Evolutionary conservation across 2,888 invertebrate genomes (phyloP).

Genomic region (Gryllus longicercus): DNA sequence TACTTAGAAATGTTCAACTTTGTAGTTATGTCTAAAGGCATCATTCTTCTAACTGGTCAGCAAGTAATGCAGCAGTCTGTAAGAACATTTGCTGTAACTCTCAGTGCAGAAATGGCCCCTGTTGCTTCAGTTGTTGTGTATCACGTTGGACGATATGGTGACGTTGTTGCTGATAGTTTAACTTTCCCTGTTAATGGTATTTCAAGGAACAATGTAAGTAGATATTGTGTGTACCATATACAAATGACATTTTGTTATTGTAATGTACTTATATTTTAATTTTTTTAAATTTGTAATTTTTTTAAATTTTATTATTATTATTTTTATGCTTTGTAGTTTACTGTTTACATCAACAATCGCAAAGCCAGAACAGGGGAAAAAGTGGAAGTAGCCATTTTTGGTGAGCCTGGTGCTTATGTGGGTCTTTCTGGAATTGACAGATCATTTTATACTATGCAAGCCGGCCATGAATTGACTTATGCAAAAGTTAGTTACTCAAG

Average conservation of each 20-base stretch:
- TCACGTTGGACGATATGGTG: conserved; percentile 76
- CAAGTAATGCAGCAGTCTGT: conserved; percentile 77
- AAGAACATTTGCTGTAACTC: conserved; percentile 74
- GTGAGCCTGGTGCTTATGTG: conserved; percentile 92
- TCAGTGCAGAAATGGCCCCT: conserved; percentile 89
- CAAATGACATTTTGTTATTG: too few relatives aligned
- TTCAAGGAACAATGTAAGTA: conserved; percentile 76
- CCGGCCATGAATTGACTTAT: conserved; percentile 84
- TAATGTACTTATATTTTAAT: too few relatives aligned
- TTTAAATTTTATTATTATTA: conserved; percentile 24
- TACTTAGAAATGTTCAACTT: conserved; percentile 87
- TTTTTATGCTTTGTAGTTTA: conserved; percentile 56
- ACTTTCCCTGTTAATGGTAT: conserved; percentile 97
- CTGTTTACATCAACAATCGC: conserved; percentile 82
- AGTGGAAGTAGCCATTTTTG: conserved; percentile 89
- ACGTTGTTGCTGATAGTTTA: conserved; percentile 85
- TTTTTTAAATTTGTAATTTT: not conserved
- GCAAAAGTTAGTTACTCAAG: conserved; percentile 59
- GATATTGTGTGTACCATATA: too few relatives aligned
- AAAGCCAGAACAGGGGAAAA: conserved; percentile 91
- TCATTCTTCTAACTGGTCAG: conserved; percentile 78
- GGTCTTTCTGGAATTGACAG: conserved; percentile 87
- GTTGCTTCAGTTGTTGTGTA: conserved; percentile 87
- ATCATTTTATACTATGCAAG: conserved; percentile 88
- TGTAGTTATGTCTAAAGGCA: conserved; percentile 88